phyloP scores from a whole-genome alignment of 2,113 vertebrate species.

The Corydoras maculifer region DNA sequence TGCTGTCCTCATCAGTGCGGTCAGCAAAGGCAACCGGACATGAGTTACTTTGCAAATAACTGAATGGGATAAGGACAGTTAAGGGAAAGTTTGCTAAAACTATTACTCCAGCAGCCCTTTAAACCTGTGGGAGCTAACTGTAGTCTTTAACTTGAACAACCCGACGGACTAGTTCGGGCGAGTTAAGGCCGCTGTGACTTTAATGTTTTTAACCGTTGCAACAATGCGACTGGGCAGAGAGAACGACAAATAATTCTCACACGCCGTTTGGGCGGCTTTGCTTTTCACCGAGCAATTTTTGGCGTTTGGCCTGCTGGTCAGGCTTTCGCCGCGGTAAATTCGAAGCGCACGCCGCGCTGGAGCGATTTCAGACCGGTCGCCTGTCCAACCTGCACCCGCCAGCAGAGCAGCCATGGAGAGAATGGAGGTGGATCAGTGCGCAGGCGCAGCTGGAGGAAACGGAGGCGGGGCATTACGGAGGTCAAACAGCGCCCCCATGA shows the following conservation, averaged over 20 bases:
- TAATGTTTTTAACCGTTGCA: conserved; percentile 23
- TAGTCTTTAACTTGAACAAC: conserved; percentile 14
- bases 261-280: conserved; percentile 46
- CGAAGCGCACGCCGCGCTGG: conserved; percentile 43
- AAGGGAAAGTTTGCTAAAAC: conserved; percentile 31
- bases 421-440: conserved; percentile 76
- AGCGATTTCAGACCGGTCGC: conserved; percentile 42
- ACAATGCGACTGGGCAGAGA: conserved; percentile 53
- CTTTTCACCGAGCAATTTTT: conserved; percentile 34
- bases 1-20: too few species aligned
- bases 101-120: conserved; percentile 12
- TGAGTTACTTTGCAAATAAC: not conserved
- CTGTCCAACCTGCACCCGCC: conserved; percentile 43
- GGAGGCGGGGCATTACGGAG: conserved; percentile 67
- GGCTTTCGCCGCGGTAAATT: conserved; percentile 68
- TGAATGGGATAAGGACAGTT: conserved; percentile 8
- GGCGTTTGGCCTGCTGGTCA: conserved; percentile 67
- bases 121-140: conserved; percentile 28
- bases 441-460: conserved; percentile 62
- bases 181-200: conserved; percentile 27
- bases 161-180: conserved; percentile 1
- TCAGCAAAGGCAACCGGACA: not conserved
- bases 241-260: conserved; percentile 34
- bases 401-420: conserved; percentile 61
- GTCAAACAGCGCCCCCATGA: conserved; percentile 76